Evolutionary conservation across 2,888 invertebrate genomes (phyloP), one percentile per base, ranked within the genome.

Genomic region (Drosophila leonis): DNA sequence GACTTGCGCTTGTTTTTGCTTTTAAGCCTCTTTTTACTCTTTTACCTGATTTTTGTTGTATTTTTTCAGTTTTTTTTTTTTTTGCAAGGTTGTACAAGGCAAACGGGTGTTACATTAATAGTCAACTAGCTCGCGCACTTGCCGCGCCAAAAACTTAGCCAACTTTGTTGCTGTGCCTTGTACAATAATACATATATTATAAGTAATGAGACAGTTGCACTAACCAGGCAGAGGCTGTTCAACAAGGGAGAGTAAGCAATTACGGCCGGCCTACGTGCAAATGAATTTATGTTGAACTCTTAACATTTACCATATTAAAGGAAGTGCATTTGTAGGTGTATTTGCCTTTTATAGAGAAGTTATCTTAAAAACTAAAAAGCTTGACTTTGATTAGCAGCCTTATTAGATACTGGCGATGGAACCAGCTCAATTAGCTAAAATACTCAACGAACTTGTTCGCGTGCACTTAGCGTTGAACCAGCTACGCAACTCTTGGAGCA

Each of bases 1-100:
- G 61, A 66, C 51, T 71, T 66, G 63, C 71, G 61, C 57, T 64
- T 67, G 69, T 55, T 54, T 41, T 65, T 51, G 56, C 44, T 62
- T 64, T 74, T 69, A 69, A 73, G 78, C 59, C 52, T 74, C 65
- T 73, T 54, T 73, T 59, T 65, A 31, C 39, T 55, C 37, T 27
- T 52, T 39, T 52, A 48, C 33, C 33, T 31, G 31, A 33, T 48
- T 68, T 48, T 70, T 35, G 24, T 24, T 24, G 44, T 27, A 29
- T 35, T 33, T 33, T 41, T 49, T 54, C 33, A 12, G 51, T 29
- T 5, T 24, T 27, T 37, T 15, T 41, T 69, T 64, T 73, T 72
- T 72, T 73, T 69, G 82, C 89, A 87, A 87, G 87, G 87, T 85
- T 87, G 87, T 78, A 82, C 87, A 88, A 88, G 89, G 87, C 81